A percentile compares a stretch with the other conserved stretches of the same genome.
These are phyloP conservation scores for Catostylus mosaicus DNA, from an alignment of 30 jellyfish, hydroid and myxozoan genomes.

Conservation along the genomic window DNA sequence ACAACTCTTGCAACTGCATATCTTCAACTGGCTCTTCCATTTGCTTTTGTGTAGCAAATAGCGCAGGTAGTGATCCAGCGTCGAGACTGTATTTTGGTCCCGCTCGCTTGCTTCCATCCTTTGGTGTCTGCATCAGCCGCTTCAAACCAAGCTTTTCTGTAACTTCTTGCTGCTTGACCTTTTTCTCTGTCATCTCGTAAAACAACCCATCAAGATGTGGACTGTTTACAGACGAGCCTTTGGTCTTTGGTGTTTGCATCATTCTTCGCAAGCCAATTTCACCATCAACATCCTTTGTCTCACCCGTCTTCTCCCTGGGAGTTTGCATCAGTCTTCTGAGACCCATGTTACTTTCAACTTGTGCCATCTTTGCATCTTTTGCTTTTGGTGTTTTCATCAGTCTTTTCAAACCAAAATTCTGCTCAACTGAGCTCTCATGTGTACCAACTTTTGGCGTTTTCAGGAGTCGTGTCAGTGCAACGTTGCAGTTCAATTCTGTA, in stretches of 20 bases:
- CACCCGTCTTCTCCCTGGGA: conserved; percentile 13
- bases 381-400: conserved; percentile 39
- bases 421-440: neutral
- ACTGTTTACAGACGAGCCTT: conserved; percentile 8
- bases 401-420: conserved; percentile 18
- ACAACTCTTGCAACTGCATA: neutral
- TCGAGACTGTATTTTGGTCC: conserved; percentile 10
- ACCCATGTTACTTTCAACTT: conserved; percentile 11
- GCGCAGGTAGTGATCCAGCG: conserved; percentile 10
- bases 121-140: conserved; percentile 19
- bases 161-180: neutral
- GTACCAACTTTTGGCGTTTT: conserved; percentile 25
- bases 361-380: neutral
- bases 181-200: conserved; percentile 7
- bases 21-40: neutral
- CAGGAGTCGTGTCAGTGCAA: neutral
- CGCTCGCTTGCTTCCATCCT: neutral
- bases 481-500: conserved; percentile 10
- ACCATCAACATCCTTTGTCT: neutral
- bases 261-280: conserved; percentile 17
- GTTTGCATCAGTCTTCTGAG: conserved; percentile 2
- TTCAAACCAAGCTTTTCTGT: conserved; percentile 11
- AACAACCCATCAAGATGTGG: conserved; percentile 13
- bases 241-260: conserved; percentile 14
- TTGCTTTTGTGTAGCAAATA: neutral